Evolutionary conservation across 2,113 vertebrate species (phyloP), one percentile per base, ranked within the genome.

Genomic region (Sminthopsis crassicaudata): DNA sequence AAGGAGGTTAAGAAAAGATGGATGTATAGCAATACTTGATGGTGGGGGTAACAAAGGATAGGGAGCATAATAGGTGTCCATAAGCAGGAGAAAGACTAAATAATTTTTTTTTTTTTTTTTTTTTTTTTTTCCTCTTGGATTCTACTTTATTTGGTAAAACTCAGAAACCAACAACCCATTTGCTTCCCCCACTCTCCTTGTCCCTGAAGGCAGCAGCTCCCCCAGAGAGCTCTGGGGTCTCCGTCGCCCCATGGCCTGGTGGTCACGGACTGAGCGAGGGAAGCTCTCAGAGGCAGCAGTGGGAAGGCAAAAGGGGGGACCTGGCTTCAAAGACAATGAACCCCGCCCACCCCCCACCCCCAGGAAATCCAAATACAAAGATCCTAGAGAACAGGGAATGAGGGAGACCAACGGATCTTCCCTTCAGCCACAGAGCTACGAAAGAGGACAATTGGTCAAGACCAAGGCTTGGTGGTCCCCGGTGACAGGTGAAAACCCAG

Each of bases 61-160:
- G 67, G 36, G 22, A 76, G n/a, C 67, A 67, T 30, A 76, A 3
- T n/a, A n/a, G 67, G 16, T 76, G 16, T 19, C 19, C 67, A 22
- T n/a, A 36, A 76, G 7, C 0, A 76, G 36, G 16, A 76, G 19
- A 42, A 42, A 76, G 67, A 0, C n/a, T n/a, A n/a, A n/a, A n/a
- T n/a, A n/a, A n/a, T n/a, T n/a, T n/a, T n/a, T n/a, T n/a, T n/a
- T n/a, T n/a, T n/a, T n/a, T n/a, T n/a, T n/a, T n/a, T n/a, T n/a
- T n/a, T n/a, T n/a, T n/a, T n/a, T n/a, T n/a, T 90, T 97, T 97
- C 96, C 96, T 98, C 97, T 98, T 96, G 97, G 97, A 98, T 97
- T 97, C 97, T 99, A 99, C 98, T 99, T 99, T 99, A 99, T 99
- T 99, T 98, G 98, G 98, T 98, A 98, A 98, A 99, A 98, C 97